Conservation (phyloP, 2,888 invertebrate genomes). For the Alitta virens region DNA sequence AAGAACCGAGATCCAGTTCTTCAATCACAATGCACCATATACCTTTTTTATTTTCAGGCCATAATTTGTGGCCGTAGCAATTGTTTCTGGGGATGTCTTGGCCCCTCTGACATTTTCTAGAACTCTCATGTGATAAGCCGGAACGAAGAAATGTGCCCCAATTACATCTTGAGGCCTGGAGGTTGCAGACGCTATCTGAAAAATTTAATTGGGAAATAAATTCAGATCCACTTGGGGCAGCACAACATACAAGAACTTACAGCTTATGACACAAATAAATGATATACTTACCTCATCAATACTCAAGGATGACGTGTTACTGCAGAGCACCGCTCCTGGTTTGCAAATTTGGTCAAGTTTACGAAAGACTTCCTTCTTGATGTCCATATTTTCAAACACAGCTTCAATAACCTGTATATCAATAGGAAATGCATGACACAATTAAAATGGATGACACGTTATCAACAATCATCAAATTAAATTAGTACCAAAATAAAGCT, state of each 20-base stretch:
- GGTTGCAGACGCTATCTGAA: conserved; percentile 51
- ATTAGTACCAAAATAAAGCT: too few relatives aligned
- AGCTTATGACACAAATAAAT: too few relatives aligned
- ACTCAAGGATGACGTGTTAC: conserved; percentile 56
- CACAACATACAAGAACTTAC: too few relatives aligned
- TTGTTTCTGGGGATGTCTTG: conserved; percentile 50
- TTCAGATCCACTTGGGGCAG: too few relatives aligned
- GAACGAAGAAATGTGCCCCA: conserved; percentile 58
- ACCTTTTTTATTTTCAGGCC: conserved; percentile 54
- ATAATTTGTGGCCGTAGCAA: conserved; percentile 54
- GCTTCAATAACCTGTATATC: conserved; percentile 54
- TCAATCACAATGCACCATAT: not conserved
- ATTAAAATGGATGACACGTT: too few relatives aligned
- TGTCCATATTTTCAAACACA: conserved; percentile 53
- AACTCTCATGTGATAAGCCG: conserved; percentile 53
- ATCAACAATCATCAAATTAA: too few relatives aligned
- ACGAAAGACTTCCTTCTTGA: conserved; percentile 54
- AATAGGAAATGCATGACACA: too few relatives aligned
- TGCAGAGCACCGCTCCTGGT: conserved; percentile 47
- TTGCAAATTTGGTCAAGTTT: conserved; percentile 53
- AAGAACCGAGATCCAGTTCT: too few relatives aligned
- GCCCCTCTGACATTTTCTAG: conserved; percentile 53
- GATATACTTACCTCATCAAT: conserved; percentile 46
- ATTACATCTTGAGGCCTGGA: conserved; percentile 47
- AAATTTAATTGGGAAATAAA: not conserved